A percentile compares a stretch with the other conserved stretches of the same genome.
Evolutionary conservation across 2,797 vertebrate species (phyloP).

Genomic region (Phrynocephalus forsythii): DNA sequence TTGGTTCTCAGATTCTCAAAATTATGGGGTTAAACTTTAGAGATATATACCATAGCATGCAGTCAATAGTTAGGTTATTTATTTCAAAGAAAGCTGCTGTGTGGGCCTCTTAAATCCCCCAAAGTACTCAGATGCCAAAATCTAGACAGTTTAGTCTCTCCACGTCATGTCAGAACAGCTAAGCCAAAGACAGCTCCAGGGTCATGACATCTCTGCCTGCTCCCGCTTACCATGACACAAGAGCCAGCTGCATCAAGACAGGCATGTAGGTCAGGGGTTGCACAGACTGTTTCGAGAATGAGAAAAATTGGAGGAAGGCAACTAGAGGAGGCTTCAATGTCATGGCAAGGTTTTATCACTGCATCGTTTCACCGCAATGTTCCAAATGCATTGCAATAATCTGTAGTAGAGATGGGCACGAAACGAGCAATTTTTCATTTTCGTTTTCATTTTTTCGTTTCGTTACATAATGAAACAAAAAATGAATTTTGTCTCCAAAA

Average conservation of each 20-base stretch:
- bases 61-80: neutral
- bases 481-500: no score
- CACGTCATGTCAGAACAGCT: neutral
- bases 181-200: neutral
- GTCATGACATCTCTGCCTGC: neutral
- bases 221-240: neutral
- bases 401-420: no score
- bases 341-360: neutral
- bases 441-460: no score
- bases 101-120: neutral
- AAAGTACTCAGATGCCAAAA: neutral
- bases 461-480: no score
- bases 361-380: neutral
- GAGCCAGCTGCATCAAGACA: neutral
- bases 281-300: neutral
- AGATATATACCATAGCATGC: neutral
- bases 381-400: neutral
- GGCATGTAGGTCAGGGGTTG: neutral
- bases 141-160: neutral
- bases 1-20: neutral
- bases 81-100: neutral
- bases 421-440: no score
- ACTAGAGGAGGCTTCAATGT: neutral
- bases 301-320: neutral
- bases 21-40: neutral